Percentiles rank a stretch among this genome's conserved stretches.
These are phyloP conservation scores for Cryptotermes secundus DNA, from an alignment of 1,140 invertebrate genomes.

Conservation along the genomic window DNA sequence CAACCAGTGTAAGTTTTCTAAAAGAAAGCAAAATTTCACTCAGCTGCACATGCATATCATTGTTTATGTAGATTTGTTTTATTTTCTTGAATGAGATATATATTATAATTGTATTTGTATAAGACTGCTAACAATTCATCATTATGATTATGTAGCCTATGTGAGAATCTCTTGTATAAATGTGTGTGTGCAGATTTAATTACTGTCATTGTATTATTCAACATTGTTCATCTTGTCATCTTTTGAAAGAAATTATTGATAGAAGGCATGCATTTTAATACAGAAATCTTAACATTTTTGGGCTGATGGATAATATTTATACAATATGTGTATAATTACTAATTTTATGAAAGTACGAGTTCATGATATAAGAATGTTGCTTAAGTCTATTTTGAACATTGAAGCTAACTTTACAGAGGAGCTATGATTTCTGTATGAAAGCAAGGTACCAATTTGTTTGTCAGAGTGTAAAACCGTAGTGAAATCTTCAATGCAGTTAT, in stretches of 20 bases:
- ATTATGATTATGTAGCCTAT: not conserved
- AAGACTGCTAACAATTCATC: not conserved
- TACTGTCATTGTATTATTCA: not conserved
- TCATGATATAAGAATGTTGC: not conserved
- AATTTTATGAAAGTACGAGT: not conserved
- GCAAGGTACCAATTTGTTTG: not conserved
- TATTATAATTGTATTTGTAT: not conserved
- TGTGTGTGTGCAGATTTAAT: not conserved
- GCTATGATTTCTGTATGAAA: not conserved
- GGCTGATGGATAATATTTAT: not conserved
- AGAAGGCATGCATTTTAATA: not conserved
- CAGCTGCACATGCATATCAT: not conserved
- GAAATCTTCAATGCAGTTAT: not conserved
- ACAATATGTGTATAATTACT: not conserved
- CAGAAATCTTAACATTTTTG: not conserved
- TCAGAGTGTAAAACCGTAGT: not conserved
- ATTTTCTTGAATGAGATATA: not conserved
- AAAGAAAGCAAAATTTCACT: not conserved
- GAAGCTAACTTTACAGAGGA: not conserved
- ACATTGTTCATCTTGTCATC: not conserved
- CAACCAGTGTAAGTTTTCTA: not conserved
- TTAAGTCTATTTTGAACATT: not conserved
- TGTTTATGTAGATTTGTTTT: not conserved
- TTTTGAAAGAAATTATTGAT: not conserved
- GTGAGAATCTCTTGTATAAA: constrained; percentile 11